Evolutionary conservation across 2,113 vertebrate genomes (phyloP).

Genomic region (Burhinus oedicnemus): DNA sequence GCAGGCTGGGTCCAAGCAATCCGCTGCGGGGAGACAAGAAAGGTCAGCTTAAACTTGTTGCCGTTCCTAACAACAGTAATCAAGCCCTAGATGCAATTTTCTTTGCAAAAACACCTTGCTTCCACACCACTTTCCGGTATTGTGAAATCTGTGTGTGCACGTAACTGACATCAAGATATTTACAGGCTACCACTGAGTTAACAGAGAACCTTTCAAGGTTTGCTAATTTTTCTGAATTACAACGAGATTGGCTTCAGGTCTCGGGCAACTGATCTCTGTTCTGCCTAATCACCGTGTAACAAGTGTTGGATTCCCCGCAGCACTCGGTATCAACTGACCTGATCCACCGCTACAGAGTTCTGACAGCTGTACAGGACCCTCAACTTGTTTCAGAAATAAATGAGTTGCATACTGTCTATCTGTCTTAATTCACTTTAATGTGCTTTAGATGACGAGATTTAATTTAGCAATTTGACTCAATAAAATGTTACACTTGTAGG

Average conservation of each 20-base stretch:
- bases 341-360: neutral
- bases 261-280: neutral
- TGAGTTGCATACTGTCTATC: constrained; percentile 69
- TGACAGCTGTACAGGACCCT: constrained; percentile 47
- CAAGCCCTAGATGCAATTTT: neutral
- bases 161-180: neutral
- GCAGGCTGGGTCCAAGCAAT: constrained; percentile 93
- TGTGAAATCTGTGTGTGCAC: neutral
- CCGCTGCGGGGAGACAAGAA: constrained; percentile 75
- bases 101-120: neutral
- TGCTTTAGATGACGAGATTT: constrained; percentile 82
- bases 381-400: constrained; percentile 68
- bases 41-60: neutral
- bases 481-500: constrained; percentile 87
- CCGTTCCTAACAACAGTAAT: neutral
- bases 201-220: neutral
- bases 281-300: neutral
- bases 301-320: neutral
- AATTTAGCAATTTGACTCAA: constrained; percentile 89
- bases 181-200: neutral
- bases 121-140: neutral
- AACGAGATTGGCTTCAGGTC: neutral
- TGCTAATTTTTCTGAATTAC: constrained; percentile 40
- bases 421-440: constrained; percentile 82
- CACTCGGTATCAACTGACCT: neutral